Evolutionary conservation across 2,888 invertebrate species (phyloP), one percentile per base, ranked within the genome.

Genomic region (Drosophila paracracens): DNA sequence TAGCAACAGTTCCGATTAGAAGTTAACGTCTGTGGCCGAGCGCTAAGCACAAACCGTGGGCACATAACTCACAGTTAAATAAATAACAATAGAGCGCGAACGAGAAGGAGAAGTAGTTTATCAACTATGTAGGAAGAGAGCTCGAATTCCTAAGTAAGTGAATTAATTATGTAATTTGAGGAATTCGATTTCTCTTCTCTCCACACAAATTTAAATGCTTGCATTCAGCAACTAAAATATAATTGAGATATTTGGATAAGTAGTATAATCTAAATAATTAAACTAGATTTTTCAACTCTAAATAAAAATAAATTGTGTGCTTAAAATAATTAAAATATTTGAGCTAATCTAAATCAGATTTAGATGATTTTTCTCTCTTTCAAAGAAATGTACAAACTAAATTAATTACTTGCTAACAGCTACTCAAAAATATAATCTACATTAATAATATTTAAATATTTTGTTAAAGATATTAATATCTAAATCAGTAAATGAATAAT

Each of bases 11-110:
- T 60, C 58, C 58, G 53, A 73, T 60, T 50, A 58, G 73, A 81
- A 86, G 85, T 78, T 83, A 85, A 85, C 88, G 81, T 75, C 70
- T 72, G 60, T 68, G 72, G 65, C 57, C 56, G 35, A 53, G 61
- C 60, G 35, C 31, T 69, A 61, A 70, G 54, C 61, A 53, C 40
- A 35, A 63, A 66, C 56, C 35, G 40, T 50, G 27, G 56, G 57
- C 62, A 75, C 67, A 78, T 70, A 61, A 79, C 48, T 77, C 66
- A 79, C 67, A 65, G 57, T 35, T 46, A 27, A 43, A 43, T 25
- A n/a, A 13, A 35, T 27, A 16, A 13, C 18, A 4, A 36, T 1
- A 38, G 46, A 38, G 2, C 29, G 43, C 18, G 31, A n/a, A 0
- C 11, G 18, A 56, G 21, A 43, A n/a, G 0, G n/a, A 4, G 38